Conservation (phyloP, 2,113 vertebrate species). For the Laticauda laticaudata region DNA sequence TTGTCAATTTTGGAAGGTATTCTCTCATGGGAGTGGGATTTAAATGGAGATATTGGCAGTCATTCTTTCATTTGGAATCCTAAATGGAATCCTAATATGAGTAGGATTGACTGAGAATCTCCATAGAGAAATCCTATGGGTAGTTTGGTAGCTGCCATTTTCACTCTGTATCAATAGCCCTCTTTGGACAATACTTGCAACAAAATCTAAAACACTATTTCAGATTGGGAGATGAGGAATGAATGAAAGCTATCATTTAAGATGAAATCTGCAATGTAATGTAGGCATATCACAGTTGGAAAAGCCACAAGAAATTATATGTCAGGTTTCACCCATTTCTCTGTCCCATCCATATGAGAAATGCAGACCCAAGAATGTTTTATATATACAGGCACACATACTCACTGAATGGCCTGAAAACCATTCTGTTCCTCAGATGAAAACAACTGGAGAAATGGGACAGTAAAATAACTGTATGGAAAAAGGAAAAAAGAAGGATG, state of each 20-base stretch:
- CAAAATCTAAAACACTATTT: not conserved
- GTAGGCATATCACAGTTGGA: not conserved
- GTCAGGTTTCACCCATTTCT: not conserved
- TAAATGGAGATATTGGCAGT: not conserved
- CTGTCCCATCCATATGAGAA: not conserved
- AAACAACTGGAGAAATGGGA: constrained; percentile 13
- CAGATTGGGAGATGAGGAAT: not conserved
- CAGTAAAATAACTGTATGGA: not conserved
- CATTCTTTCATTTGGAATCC: not conserved
- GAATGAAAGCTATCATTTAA: not conserved
- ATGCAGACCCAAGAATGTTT: not conserved
- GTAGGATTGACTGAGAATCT: not conserved
- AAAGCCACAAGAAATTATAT: not conserved
- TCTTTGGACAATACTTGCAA: not conserved
- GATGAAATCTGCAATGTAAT: not conserved
- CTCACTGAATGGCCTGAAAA: not conserved
- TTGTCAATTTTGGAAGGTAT: not conserved
- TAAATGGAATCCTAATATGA: not conserved
- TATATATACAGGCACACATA: not conserved
- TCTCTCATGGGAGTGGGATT: not conserved
- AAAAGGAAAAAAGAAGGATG: not conserved
- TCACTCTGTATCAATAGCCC: not conserved
- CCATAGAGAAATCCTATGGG: not conserved
- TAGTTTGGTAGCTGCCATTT: not conserved
- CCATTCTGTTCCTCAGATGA: not conserved